These are phyloP conservation scores for Calypte anna DNA, from an alignment of 2,113 vertebrate genomes.

Conservation along the genomic window DNA sequence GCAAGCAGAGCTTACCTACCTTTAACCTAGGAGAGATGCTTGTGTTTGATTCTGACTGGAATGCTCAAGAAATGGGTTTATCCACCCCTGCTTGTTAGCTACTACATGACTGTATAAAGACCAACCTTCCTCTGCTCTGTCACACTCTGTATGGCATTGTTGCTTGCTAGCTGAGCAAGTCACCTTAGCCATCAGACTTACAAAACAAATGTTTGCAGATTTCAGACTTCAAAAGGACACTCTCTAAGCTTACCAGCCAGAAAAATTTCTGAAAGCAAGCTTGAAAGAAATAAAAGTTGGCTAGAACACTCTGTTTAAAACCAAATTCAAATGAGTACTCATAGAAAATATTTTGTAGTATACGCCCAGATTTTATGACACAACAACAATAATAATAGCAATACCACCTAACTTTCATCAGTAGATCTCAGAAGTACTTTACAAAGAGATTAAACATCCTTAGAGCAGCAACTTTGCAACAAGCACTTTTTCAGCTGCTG, in stretches of 20 bases:
- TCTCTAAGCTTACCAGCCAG: not conserved
- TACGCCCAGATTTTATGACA: conserved; percentile 51
- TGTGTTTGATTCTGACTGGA: not conserved
- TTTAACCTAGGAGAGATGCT: not conserved
- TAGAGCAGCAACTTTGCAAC: conserved; percentile 33
- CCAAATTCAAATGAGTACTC: conserved; percentile 47
- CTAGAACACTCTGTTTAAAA: conserved; percentile 11
- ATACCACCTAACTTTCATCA: conserved; percentile 54
- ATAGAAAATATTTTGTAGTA: conserved; percentile 49
- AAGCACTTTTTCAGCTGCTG: conserved; percentile 39
- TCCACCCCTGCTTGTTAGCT: not conserved
- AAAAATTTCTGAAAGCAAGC: not conserved
- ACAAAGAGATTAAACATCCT: conserved; percentile 37
- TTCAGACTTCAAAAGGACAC: not conserved
- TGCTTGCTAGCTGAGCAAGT: not conserved
- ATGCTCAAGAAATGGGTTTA: not conserved
- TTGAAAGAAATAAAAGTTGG: not conserved
- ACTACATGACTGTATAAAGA: not conserved
- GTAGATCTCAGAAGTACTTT: conserved; percentile 44
- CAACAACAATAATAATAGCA: conserved; percentile 46
- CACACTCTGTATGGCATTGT: not conserved
- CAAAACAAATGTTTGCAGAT: not conserved
- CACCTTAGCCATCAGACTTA: not conserved
- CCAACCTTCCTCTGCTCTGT: not conserved
- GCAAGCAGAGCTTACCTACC: not conserved